Evolutionary conservation across 2,113 vertebrate genomes (phyloP), one percentile per base, ranked within the genome.

Genomic region (Cephalopterus ornatus): DNA sequence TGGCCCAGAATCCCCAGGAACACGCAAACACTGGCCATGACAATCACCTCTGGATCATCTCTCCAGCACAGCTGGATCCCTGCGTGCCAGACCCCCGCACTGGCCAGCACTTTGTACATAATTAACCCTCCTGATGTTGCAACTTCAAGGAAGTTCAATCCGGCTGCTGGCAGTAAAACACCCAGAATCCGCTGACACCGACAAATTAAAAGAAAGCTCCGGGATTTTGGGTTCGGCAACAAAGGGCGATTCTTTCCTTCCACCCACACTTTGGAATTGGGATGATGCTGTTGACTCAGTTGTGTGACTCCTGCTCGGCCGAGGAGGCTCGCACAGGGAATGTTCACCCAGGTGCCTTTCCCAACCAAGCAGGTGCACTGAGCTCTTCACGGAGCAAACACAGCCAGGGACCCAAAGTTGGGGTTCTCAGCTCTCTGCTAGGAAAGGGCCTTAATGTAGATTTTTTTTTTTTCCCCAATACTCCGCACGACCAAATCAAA

Each of bases 111-210:
- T 96, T 93, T 92, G 93, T 92, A 95, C 91, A 88, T 89, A 46
- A 93, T 96, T 92, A 96, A 97, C 92, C 83, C 93, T 92, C 88
- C 90, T 26, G 85, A 97, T 94, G 96, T 96, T 71, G 95, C 96
- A 96, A 94, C 92, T 93, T 93, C 66, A 92, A 92, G 90, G 95
- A 82, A 95, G 95, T 83, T 95, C 72, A 82, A 39, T 12, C 81
- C 1, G 77, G 82, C 89, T 84, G 88, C 70, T 96, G 96, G 91
- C 92, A 96, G 89, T 49, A 73, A 94, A 93, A 89, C 86, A 46
- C 56, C 76, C 73, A 16, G 30, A 84, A 92, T 87, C 70, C 81
- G 91, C 95, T 95, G 93, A 94, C 53, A 27, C 80, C 16, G 5
- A 53, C 89, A 68, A 70, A 93, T n/a, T 32, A 9, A 6, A 78